Conservation (phyloP, 1,140 invertebrate genomes). For the Tetragnatha versicolor region DNA sequence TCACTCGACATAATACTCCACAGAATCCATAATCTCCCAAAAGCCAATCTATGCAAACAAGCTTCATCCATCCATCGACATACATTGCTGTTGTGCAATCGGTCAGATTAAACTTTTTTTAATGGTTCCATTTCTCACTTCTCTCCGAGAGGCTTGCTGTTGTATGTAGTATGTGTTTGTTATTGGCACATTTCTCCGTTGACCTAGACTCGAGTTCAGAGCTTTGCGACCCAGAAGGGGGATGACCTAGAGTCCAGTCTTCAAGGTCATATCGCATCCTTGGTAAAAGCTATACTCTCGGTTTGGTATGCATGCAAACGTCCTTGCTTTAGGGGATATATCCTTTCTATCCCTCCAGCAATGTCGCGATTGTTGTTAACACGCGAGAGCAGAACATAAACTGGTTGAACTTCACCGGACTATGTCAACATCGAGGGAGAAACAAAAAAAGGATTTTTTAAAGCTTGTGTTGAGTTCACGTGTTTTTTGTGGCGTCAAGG, state of each 20-base stretch:
- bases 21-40: too few species aligned
- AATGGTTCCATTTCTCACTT: background rate
- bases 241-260: background rate
- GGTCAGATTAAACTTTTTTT: background rate
- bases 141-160: background rate
- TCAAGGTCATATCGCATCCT: conserved; percentile 14
- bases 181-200: background rate
- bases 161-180: background rate
- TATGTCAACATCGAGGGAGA: background rate
- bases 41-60: too few species aligned
- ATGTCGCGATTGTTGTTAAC: background rate
- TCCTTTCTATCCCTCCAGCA: background rate
- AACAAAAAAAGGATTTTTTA: background rate
- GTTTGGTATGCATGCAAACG: background rate
- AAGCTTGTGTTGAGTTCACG: background rate
- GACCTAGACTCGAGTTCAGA: background rate
- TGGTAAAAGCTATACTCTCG: background rate
- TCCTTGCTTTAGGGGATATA: background rate
- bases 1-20: too few species aligned
- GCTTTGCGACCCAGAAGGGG: background rate
- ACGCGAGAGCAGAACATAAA: background rate
- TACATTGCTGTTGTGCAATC: background rate
- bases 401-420: background rate
- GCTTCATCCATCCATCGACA: too few species aligned
- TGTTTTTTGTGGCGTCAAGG: too few species aligned